Evolutionary conservation across 2,113 vertebrate genomes (phyloP).

Genomic region (Motacilla tschutschensis): DNA sequence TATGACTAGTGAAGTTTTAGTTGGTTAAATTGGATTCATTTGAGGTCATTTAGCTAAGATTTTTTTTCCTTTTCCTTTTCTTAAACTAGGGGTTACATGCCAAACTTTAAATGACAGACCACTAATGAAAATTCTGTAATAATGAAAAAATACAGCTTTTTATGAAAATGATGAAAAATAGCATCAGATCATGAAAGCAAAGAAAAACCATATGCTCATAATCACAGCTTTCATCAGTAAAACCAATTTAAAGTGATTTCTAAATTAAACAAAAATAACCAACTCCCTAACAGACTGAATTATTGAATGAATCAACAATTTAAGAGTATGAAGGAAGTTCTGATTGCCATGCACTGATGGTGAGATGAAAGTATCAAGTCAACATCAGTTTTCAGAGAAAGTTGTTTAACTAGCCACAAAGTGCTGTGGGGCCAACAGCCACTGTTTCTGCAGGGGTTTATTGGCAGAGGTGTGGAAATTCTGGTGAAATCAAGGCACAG

Average conservation of each 20-base stretch:
- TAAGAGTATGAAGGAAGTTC: neutral
- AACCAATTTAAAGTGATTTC: neutral
- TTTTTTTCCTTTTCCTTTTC: neutral
- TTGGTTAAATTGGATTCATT: neutral
- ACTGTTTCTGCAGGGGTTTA: neutral
- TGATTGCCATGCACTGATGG: neutral
- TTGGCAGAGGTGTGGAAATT: neutral
- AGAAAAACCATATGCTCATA: neutral
- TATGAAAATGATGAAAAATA: neutral
- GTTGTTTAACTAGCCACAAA: neutral
- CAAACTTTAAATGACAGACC: neutral
- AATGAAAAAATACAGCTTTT: neutral
- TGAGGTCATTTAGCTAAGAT: neutral
- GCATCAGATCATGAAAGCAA: neutral
- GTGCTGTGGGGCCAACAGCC: neutral
- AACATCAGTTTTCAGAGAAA: neutral
- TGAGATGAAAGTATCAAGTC: neutral
- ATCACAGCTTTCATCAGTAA: neutral
- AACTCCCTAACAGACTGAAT: neutral
- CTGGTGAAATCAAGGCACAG: neutral
- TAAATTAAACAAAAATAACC: slow-evolving; percentile 3
- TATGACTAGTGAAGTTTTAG: neutral
- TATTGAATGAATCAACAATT: neutral
- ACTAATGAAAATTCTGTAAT: neutral
- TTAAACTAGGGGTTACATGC: neutral